Conservation (phyloP, 1,140 invertebrate genomes). For the Hormaphis cornu region DNA sequence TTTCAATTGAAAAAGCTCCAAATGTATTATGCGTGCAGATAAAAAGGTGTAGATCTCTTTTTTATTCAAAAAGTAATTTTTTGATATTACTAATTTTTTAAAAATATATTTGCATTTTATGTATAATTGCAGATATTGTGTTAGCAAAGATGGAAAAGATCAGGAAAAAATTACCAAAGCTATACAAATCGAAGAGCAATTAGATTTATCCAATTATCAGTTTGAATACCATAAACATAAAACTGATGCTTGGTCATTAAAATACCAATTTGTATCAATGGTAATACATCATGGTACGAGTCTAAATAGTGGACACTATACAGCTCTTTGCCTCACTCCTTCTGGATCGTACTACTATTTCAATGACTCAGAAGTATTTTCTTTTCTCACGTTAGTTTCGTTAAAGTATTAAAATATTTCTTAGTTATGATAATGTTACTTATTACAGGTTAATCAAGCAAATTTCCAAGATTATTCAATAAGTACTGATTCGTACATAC, state of each 20-base stretch:
- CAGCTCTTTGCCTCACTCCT: conserved; percentile 75
- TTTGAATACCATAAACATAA: conserved; percentile 47
- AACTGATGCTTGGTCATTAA: conserved; percentile 39
- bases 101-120: no score
- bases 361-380: conserved; percentile 59
- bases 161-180: conserved; percentile 58
- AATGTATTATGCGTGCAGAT: conserved; percentile 89
- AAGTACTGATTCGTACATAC: conserved; percentile 75
- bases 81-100: background rate
- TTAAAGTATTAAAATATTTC: background rate
- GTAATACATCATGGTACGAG: conserved; percentile 92
- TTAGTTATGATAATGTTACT: background rate
- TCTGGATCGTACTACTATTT: conserved; percentile 78
- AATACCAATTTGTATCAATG: conserved; percentile 82
- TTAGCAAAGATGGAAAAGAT: conserved; percentile 35
- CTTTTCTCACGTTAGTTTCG: background rate
- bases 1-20: conserved; percentile 79
- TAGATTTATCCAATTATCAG: conserved; percentile 52
- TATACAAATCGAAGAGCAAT: conserved; percentile 56
- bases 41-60: no score
- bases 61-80: no score
- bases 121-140: conserved; percentile 44
- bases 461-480: conserved; percentile 60
- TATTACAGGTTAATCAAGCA: conserved; percentile 52
- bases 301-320: conserved; percentile 95